Conservation (phyloP, 2,888 invertebrate genomes). For the Lampropteryx suffumata region DNA sequence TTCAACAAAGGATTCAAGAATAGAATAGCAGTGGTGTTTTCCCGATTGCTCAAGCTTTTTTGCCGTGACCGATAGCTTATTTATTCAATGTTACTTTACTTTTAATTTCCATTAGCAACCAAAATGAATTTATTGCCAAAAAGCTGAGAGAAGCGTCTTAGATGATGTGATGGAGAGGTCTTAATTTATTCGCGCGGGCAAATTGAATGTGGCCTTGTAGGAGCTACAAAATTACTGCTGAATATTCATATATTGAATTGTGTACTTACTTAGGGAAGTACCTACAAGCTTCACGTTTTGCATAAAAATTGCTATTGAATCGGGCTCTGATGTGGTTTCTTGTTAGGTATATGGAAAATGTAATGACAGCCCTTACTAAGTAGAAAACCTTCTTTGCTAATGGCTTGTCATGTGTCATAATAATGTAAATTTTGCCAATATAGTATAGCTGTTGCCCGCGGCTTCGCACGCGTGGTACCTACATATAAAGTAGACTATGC, state of each 20-base stretch:
- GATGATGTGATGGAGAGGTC: constrained; percentile 44
- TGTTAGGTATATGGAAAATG: no score
- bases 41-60: constrained; percentile 1
- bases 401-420: no score
- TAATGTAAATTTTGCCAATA: no score
- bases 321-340: no score
- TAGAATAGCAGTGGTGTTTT: neutral
- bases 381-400: no score
- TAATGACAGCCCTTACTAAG: no score
- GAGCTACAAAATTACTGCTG: constrained; percentile 37
- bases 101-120: constrained; percentile 25
- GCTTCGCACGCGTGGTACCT: no score
- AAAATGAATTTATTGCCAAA: constrained; percentile 32
- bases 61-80: constrained; percentile 14
- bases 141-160: constrained; percentile 40
- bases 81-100: constrained; percentile 21
- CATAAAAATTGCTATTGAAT: constrained; percentile 17
- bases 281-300: neutral
- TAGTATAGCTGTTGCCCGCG: no score
- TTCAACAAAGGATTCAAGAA: no score
- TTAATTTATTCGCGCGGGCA: constrained; percentile 47
- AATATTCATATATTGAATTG: constrained; percentile 39
- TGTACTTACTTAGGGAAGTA: no score
- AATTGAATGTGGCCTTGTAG: constrained; percentile 42
- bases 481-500: no score